Base-by-base conservation (phyloP, 2,888 invertebrate genomes). In the Cremastinae sp. region DNA sequence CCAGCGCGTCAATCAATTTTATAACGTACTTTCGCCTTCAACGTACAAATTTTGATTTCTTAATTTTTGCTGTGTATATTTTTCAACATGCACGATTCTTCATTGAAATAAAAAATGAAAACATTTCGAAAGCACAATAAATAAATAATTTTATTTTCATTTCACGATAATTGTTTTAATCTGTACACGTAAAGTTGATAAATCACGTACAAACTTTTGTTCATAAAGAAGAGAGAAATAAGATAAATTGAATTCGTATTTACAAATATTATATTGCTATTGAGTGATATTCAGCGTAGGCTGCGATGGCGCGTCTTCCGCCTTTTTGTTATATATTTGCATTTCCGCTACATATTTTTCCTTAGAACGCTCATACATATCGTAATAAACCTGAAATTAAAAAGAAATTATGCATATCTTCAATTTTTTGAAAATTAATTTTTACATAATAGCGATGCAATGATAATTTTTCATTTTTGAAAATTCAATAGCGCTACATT, bases 261-360 rank as follows among this genome's bases (percentile, higher is more conserved):
- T 87, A 85, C 83, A 86, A 77, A 34, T 36, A 41, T 68, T 36
- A 54, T 62, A 75, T 75, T 75, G 64, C 84, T 81, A 90, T 90
- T 87, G 90, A 86, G 84, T 92, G 92, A 86, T 92, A 93, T 83
- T 93, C 92, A 81, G 91, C 20, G 87, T 77, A 71, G 86, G 83
- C 75, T 88, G 87, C 72, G 79, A 77, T 0, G 87, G 84, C n/a
- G 84, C 69, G 69, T 89, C 90, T 81, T 90, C 88, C 20, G 83
- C 80, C 74, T 90, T 89, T 77, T 89, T 88, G 78, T 89, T 90
- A 76, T 91, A 91, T 73, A 91, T 87, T 84, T 91, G 93, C 93
- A 95, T 93, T 90, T 95, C 94, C 78, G 93, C 94, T 64, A 93
- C 94, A 90, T 95, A 95, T 85, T 94, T 94, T 87, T 95, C 94